Percentiles rank a stretch among this genome's conserved stretches.
phyloP scores from a whole-genome alignment of 2,888 invertebrate genomes.

The Endotricha flammealis region DNA sequence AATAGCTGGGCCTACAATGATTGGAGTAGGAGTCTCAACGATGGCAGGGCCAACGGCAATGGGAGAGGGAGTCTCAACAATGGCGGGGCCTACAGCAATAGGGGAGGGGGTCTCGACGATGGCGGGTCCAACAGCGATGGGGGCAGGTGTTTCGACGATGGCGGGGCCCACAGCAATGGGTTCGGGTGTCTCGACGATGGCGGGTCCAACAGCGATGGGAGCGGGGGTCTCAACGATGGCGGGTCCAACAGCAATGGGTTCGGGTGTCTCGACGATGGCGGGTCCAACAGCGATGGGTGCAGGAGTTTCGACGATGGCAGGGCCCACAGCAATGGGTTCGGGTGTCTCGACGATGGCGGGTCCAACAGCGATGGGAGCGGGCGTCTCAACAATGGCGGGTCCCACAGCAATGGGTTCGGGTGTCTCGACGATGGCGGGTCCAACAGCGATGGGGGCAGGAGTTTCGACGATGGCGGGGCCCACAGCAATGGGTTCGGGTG shows the following conservation, averaged over 20 bases:
- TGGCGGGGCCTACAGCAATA: background rate
- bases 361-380: background rate
- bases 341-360: background rate
- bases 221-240: background rate
- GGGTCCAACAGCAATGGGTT: background rate
- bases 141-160: background rate
- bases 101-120: background rate
- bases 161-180: background rate
- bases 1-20: background rate
- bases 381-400: background rate
- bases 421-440: background rate
- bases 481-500: background rate
- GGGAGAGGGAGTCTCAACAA: background rate
- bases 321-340: background rate
- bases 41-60: background rate
- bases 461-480: background rate
- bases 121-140: constrained; percentile 1
- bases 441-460: background rate
- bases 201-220: background rate
- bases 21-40: background rate
- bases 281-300: background rate
- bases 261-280: background rate
- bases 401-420: no score
- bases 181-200: background rate
- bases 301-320: background rate